Conservation (phyloP, 2,888 invertebrate genomes). For the Ophion ventricosus region DNA sequence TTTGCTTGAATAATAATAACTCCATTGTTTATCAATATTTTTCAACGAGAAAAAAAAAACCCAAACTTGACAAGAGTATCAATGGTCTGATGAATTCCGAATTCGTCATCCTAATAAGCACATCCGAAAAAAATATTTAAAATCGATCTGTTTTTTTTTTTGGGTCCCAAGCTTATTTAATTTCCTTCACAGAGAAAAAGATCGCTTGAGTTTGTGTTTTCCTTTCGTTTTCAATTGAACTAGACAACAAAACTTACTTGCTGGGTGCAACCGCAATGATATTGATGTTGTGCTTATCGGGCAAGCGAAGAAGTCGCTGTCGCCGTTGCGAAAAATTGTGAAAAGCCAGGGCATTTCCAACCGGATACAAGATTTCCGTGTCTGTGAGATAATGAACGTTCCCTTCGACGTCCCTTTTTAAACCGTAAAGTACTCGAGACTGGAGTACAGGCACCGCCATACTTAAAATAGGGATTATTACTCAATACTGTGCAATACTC, state of each 20-base stretch:
- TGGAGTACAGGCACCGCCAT: conserved; percentile 84
- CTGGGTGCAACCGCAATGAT: conserved; percentile 88
- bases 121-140: background rate
- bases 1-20: no score
- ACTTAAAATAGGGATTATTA: background rate
- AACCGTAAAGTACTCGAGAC: conserved; percentile 87
- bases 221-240: background rate
- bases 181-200: no score
- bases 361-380: conserved; percentile 91
- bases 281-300: conserved; percentile 88
- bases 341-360: conserved; percentile 90
- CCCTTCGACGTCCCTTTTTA: conserved; percentile 87
- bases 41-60: no score
- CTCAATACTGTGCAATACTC: background rate
- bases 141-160: background rate
- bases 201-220: background rate
- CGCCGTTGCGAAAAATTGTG: conserved; percentile 90
- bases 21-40: no score
- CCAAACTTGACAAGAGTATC: no score
- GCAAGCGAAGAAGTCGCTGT: conserved; percentile 89
- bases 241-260: conserved; percentile 84
- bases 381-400: conserved; percentile 90
- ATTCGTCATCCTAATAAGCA: no score
- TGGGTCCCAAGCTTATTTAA: background rate
- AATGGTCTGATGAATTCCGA: no score